A percentile compares a stretch with the other conserved stretches of the same genome.
Evolutionary conservation across 37 sponge, comb jelly and placozoan genomes (phyloP).

Genomic region (Bolinopsis microptera): DNA sequence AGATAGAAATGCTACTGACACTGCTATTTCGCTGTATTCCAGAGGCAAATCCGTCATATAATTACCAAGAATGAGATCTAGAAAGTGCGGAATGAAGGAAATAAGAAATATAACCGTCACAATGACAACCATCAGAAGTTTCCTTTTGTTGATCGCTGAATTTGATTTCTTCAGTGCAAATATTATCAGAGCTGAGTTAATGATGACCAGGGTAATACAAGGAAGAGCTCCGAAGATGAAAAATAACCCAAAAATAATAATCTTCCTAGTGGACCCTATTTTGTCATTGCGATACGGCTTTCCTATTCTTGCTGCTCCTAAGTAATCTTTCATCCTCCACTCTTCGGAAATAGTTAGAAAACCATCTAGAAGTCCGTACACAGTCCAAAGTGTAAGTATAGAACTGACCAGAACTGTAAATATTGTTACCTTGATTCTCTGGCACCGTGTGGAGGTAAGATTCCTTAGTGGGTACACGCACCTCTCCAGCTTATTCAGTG

Average conservation of each 20-base stretch:
- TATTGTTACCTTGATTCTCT: neutral
- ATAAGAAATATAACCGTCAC: neutral
- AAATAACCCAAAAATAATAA: neutral
- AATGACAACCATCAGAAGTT: neutral
- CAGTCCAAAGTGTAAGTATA: neutral
- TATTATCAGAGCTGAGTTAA: neutral
- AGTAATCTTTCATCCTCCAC: neutral
- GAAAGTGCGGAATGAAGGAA: neutral
- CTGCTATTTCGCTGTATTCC: neutral
- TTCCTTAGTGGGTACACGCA: neutral
- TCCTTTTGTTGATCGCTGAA: neutral
- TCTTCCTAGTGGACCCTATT: neutral
- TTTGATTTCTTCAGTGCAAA: neutral
- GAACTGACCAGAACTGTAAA: neutral
- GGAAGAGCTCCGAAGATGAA: neutral
- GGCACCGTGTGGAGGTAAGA: neutral
- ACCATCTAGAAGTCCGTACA: neutral
- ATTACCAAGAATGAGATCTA: neutral
- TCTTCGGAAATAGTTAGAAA: neutral
- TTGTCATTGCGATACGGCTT: neutral
- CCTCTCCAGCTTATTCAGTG: neutral
- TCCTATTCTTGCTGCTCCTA: neutral
- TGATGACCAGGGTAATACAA: neutral
- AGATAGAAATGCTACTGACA: neutral
- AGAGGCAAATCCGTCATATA: neutral